Base-by-base conservation (phyloP, 2,113 vertebrate species). In the Phyllopteryx taeniolatus region DNA sequence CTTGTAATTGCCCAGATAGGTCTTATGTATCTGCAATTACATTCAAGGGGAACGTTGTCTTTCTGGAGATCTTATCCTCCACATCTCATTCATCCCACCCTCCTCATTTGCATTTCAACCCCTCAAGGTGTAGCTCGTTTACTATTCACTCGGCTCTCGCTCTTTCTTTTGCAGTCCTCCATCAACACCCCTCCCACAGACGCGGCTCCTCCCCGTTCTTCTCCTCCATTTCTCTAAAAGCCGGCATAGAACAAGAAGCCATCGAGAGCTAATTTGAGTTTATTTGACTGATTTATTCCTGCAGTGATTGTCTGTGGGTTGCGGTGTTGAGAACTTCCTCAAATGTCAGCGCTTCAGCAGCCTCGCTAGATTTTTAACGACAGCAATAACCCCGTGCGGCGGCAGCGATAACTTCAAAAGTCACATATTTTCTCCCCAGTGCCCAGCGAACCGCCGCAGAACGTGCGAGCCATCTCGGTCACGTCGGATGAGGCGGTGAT, bases 381-480 rank as follows among this genome's bases (percentile, higher is more conserved):
- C 71, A 49, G 65, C 64, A 31, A 20, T 57, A 67, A 67, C 27
- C 59, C 27, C 15, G 35, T 14, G 54, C 67, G 43, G 67, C 20
- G 63, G 8, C 17, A 20, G 17, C 49, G 59, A 66, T 8, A 71
- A 60, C 39, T n/a, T 60, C 3, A 71, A 22, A 14, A 22, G 4
- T 17, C 43, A 8, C 35, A n/a, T 43, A 13, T 75, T 68, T 79
- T 14, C 72, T 73, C 56, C 19, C 10, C 91, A 99, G 98, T 99
- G 70, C 98, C 98, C 84, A 99, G 98, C 70, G 96, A 99, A 90
- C 96, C 98, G 27, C 98, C 98, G 0, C 96, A 98, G 90, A 99
- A 99, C 0, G 96, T 99, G 67, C 90, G 96, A 7, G 96, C 96
- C 78, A 93, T 98, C 87, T 96, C 98, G 15, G 98, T 99, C 92